Evolutionary conservation across 23 tunicate species (phyloP), one percentile per base, ranked within the genome.

Genomic region (Halocynthia roretzi): DNA sequence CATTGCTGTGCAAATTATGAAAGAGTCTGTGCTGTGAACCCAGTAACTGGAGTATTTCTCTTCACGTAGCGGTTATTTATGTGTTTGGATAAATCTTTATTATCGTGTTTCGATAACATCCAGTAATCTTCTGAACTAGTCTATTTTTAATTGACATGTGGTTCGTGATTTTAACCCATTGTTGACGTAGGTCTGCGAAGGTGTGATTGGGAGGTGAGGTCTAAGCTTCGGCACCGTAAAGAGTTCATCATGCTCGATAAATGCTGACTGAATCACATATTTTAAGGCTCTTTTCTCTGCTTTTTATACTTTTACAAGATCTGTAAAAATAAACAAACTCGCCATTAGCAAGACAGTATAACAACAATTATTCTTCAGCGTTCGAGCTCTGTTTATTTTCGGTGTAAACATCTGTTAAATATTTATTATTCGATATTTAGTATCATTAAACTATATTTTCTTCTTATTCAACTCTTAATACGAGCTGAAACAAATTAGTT

Each of bases 81-180:
- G 70, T 65, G 70, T 65, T 65, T 65, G 31, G 22, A 48, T 15
- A 65, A 65, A 65, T 65, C 70, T 65, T 48, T 65, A 65, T 65
- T 65, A 65, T 65, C 70, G 70, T 65, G 70, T 65, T 65, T 65
- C 70, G 70, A 40, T 31, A 65, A 65, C 22, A 65, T 65, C 31
- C 31, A 65, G 70, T 65, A 65, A 65, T 65, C 70, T 65, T 65
- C 31, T 65, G 48, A 48, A 48, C 22, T 5, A 48, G 31, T 40
- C 70, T 65, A 65, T 65, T 65, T 65, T 65, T 65, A 65, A 65
- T 65, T 15, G 70, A 65, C 70, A 15, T 20, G 70, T 20, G 22
- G 70, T 48, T 65, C 31, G 70, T 9, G 22, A 15, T 48, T 20
- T 65, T 65, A 65, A 65, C 70, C 9, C 70, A 20, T 15, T n/a